A percentile compares a stretch with the other conserved stretches of the same genome.
These are phyloP conservation scores for Phortica okadai DNA, from an alignment of 2,888 invertebrate genomes.

Conservation along the genomic window DNA sequence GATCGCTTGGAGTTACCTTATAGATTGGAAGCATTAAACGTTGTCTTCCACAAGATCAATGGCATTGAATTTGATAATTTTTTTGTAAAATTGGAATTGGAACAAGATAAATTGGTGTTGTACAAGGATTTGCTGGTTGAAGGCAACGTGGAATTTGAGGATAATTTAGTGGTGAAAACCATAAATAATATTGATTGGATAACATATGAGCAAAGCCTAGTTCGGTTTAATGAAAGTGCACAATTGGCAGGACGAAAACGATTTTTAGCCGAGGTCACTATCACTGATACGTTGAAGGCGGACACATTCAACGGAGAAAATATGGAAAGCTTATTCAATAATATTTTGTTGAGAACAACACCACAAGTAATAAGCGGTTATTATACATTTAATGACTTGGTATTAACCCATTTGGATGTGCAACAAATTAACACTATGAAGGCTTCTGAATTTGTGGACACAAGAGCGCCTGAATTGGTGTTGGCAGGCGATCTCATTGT, in stretches of 20 bases:
- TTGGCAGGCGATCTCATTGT: slow-evolving; percentile 60
- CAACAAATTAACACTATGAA: slow-evolving; percentile 56
- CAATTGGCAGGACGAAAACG: slow-evolving; percentile 58
- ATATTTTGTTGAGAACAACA: slow-evolving; percentile 59
- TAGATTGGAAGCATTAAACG: slow-evolving; percentile 49
- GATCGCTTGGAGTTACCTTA: slow-evolving; percentile 58
- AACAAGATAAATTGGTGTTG: slow-evolving; percentile 55
- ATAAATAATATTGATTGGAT: slow-evolving; percentile 67
- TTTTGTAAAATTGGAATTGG: slow-evolving; percentile 51
- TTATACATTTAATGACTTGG: slow-evolving; percentile 58
- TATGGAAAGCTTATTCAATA: slow-evolving; percentile 59
- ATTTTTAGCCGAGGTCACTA: slow-evolving; percentile 54
- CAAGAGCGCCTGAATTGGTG: slow-evolving; percentile 44
- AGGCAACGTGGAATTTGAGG: slow-evolving; percentile 64
- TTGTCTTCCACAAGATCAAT: slow-evolving; percentile 66
- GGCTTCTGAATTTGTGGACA: slow-evolving; percentile 59
- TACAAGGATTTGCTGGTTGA: slow-evolving; percentile 69
- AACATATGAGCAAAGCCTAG: slow-evolving; percentile 54
- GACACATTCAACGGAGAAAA: slow-evolving; percentile 55
- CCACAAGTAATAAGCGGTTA: slow-evolving; percentile 64
- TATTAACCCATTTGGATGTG: slow-evolving; percentile 62
- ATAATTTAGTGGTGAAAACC: slow-evolving; percentile 53
- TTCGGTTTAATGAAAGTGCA: slow-evolving; percentile 55
- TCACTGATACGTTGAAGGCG: slow-evolving; percentile 55
- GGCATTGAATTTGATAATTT: slow-evolving; percentile 64